These are phyloP conservation scores for Euphydryas editha DNA, from an alignment of 2,888 invertebrate species.

Conservation along the genomic window DNA sequence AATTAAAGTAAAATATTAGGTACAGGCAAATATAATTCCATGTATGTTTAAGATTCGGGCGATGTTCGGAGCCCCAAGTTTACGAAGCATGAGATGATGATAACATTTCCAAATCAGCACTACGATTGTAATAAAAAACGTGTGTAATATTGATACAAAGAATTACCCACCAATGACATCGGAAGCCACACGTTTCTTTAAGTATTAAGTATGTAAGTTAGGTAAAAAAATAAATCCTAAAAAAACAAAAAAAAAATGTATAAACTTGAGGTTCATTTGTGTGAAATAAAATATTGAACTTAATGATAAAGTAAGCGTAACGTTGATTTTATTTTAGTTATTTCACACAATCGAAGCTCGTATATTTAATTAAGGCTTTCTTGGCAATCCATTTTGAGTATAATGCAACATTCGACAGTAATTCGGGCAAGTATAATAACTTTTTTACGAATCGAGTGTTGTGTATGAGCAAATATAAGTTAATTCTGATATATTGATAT, in stretches of 20 bases:
- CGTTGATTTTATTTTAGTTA: conserved; percentile 39
- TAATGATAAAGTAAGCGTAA: conserved; percentile 1
- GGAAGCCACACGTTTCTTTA: conserved; percentile 80
- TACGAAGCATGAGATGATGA: conserved; percentile 46
- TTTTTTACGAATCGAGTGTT: conserved; percentile 53
- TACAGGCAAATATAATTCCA: conserved; percentile 38
- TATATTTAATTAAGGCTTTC: conserved; percentile 73
- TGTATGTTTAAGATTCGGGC: conserved; percentile 45
- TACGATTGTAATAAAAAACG: conserved; percentile 55
- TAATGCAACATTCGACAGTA: conserved; percentile 49
- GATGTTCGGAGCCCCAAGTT: conserved; percentile 43
- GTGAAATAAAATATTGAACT: conserved; percentile 58
- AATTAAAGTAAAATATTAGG: conserved; percentile 11
- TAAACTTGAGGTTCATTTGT: conserved; percentile 68
- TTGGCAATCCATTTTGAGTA: conserved; percentile 67
- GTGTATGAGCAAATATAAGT: conserved; percentile 53
- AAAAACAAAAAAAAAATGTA: conserved; percentile 62
- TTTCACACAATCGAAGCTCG: conserved; percentile 73
- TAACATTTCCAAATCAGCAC: conserved; percentile 56
- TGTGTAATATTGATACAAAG: conserved; percentile 71
- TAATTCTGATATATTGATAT: conserved; percentile 52
- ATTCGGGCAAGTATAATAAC: conserved; percentile 45
- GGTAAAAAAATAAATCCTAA: conserved; percentile 72
- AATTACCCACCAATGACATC: conserved; percentile 81
- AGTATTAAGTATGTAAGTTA: conserved; percentile 82